phyloP scores from a whole-genome alignment of 1,140 invertebrate genomes.

The Bombus polaris region DNA sequence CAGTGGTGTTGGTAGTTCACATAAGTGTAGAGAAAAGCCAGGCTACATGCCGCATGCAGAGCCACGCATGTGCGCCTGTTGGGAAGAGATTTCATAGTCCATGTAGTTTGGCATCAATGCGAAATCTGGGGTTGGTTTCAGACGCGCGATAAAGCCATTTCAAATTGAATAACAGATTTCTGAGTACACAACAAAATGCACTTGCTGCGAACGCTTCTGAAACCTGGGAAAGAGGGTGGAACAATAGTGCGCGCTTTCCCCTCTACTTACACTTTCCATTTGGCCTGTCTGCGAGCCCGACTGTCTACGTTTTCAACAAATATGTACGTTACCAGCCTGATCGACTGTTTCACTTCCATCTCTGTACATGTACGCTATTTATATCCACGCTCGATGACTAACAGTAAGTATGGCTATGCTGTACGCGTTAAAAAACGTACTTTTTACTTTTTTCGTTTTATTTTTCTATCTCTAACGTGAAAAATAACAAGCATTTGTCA shows the following conservation, averaged over 20 bases:
- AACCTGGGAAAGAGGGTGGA: slow-evolving; percentile 62
- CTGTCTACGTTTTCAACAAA: slow-evolving; percentile 20
- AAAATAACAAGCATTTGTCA: neutral
- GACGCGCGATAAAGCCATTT: slow-evolving; percentile 69
- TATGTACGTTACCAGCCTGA: slow-evolving; percentile 10
- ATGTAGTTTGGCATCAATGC: slow-evolving; percentile 69
- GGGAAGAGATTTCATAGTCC: slow-evolving; percentile 68
- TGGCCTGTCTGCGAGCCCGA: slow-evolving; percentile 7
- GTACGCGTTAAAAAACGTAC: neutral
- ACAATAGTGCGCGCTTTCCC: slow-evolving; percentile 50
- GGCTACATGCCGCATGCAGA: slow-evolving; percentile 15
- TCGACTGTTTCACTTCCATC: slow-evolving; percentile 23
- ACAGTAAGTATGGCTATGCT: neutral
- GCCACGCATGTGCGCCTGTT: slow-evolving; percentile 35
- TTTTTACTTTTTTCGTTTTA: neutral
- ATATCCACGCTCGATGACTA: neutral
- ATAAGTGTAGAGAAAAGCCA: slow-evolving; percentile 49
- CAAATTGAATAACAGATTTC: slow-evolving; percentile 71
- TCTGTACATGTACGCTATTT: neutral
- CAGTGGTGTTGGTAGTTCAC: slow-evolving; percentile 48
- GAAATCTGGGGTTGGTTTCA: slow-evolving; percentile 68
- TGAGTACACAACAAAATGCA: slow-evolving; percentile 71
- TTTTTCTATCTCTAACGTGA: neutral
- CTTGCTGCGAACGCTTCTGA: slow-evolving; percentile 63
- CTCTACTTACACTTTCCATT: slow-evolving; percentile 54